phyloP scores from a whole-genome alignment of 2,888 invertebrate species.

The Drosophila differens region DNA sequence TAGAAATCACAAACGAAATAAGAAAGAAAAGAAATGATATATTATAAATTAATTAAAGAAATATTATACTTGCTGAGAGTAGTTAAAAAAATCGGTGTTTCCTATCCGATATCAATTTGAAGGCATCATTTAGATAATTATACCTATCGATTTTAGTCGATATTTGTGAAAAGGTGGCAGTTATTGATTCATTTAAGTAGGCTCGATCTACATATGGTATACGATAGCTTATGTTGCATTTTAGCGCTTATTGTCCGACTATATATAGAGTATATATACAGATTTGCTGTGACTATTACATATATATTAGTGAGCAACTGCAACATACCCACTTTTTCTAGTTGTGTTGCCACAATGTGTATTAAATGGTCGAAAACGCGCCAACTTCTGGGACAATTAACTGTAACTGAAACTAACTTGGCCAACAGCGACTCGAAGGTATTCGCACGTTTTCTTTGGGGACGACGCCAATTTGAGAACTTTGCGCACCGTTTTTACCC shows the following conservation, averaged over 20 bases:
- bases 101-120: too few relatives aligned
- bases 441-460: slow-evolving; percentile 23
- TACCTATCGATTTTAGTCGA: not conserved
- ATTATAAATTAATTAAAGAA: too few relatives aligned
- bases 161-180: not conserved
- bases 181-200: not conserved
- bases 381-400: not conserved
- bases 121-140: not conserved
- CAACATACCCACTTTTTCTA: not conserved
- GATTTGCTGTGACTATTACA: too few relatives aligned
- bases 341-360: not conserved
- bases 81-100: too few relatives aligned
- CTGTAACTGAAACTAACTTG: slow-evolving; percentile 32
- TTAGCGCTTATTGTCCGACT: too few relatives aligned
- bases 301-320: not conserved
- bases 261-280: not conserved
- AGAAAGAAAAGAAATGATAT: too few relatives aligned
- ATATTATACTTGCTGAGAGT: too few relatives aligned
- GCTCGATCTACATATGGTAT: not conserved
- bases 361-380: not conserved
- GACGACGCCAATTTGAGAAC: not conserved
- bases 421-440: slow-evolving; percentile 9
- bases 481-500: not conserved
- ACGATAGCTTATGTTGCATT: not conserved
- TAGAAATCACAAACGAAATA: too few relatives aligned